phyloP scores from a whole-genome alignment of 2,113 vertebrate species.

The Struthidea cinerea region DNA sequence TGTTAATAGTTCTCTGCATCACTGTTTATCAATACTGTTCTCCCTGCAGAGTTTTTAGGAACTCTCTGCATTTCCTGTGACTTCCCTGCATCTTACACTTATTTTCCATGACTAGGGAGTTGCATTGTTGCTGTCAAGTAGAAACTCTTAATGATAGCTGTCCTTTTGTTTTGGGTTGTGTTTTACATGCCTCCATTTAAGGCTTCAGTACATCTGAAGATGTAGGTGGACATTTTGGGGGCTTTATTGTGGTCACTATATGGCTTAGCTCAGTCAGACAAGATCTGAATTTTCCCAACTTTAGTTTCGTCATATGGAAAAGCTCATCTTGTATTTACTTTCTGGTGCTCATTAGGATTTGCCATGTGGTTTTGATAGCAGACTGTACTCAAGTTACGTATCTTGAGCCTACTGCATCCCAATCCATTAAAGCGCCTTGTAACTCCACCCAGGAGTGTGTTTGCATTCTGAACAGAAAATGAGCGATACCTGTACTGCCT shows the following conservation, averaged over 20 bases:
- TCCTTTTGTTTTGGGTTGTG: neutral
- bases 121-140: neutral
- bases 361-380: neutral
- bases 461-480: neutral
- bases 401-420: neutral
- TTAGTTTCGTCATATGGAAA: neutral
- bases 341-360: neutral
- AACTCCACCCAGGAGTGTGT: neutral
- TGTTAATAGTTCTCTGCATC: neutral
- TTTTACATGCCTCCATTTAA: neutral
- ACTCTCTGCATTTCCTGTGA: neutral
- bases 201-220: neutral
- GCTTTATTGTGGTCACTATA: fast-evolving
- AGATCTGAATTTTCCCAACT: neutral
- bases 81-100: neutral
- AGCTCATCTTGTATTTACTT: neutral
- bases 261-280: neutral
- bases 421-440: neutral
- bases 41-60: neutral
- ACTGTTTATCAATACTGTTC: neutral
- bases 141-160: neutral
- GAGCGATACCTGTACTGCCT: fast-evolving
- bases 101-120: neutral
- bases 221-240: neutral
- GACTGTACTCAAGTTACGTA: fast-evolving